Evolutionary conservation across 2,113 vertebrate species (phyloP), one percentile per base, ranked within the genome.

Genomic region (Piprites chloris): DNA sequence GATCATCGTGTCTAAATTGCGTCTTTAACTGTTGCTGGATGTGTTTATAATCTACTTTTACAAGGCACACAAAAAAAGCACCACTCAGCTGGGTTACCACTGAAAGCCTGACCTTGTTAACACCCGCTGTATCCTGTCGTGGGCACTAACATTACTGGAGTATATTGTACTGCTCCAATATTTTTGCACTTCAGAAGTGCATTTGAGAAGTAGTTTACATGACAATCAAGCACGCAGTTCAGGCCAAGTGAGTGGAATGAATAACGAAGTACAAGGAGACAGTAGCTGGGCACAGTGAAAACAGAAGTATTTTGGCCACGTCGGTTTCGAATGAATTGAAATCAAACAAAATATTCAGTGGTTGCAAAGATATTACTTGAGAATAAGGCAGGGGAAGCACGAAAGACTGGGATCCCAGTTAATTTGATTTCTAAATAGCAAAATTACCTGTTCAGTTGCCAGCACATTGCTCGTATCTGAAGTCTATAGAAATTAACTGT

Each of bases 21-120:
- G 75, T 79, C 89, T 88, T 69, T 50, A 67, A 63, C 69, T 49
- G 24, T 63, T 85, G 23, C 28, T 71, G 6, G 59, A 26, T 66
- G 42, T 80, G 75, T 95, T 94, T 92, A 33, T 55, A 71, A 65
- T 27, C 77, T 32, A 39, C 26, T 52, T 84, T 76, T 50, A n/a
- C 13, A 63, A 69, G 58, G 23, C 53, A 69, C 59, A 74, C 46
- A 62, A 19, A 49, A 49, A 79, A 80, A 71, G 22, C 67, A n/a
- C 14, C 27, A 4, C 77, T 76, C 2, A 2, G 14, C 16, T 66
- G 59, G 41, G 41, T 41, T 61, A 39, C 21, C 20, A 13, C 1
- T 22, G 78, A 35, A 79, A 83, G 21, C 16, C 23, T 47, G n/a
- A 66, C 87, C 67, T 82, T 55, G 49, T 56, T 68, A 72, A 75